These are phyloP conservation scores for Percopsis transmontana DNA, from an alignment of 2,113 vertebrate genomes.

Conservation along the genomic window DNA sequence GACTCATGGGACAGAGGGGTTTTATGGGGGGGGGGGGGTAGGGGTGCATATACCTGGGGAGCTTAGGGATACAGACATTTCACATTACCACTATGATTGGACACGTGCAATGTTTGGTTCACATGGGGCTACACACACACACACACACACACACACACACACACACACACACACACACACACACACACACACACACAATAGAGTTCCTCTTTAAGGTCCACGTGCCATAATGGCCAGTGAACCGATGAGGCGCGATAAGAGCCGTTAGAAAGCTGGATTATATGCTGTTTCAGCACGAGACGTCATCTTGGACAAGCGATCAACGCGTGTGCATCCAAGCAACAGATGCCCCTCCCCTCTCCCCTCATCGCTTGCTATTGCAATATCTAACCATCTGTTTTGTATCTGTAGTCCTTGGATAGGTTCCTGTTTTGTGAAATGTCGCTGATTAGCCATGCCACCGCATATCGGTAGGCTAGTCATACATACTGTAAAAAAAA, in stretches of 20 bases:
- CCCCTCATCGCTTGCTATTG: constrained; percentile 37
- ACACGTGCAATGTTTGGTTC: constrained; percentile 45
- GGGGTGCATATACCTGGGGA: constrained; percentile 67
- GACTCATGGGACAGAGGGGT: constrained; percentile 65
- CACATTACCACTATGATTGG: constrained; percentile 42
- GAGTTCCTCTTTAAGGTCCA: constrained; percentile 4
- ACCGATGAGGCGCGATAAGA: constrained; percentile 49
- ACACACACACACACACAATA: constrained; percentile 2
- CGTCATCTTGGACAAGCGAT: constrained; percentile 57
- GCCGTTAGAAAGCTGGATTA: constrained; percentile 59
- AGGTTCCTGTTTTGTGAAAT: constrained; percentile 53
- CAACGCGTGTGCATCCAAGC: constrained; percentile 72
- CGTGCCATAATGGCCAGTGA: constrained; percentile 35
- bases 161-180: constrained; percentile 32
- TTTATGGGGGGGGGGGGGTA: constrained; percentile 39
- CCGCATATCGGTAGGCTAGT: constrained; percentile 3
- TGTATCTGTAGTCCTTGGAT: constrained; percentile 66
- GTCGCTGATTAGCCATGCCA: constrained; percentile 50
- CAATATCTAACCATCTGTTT: constrained; percentile 74
- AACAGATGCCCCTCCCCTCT: constrained; percentile 68
- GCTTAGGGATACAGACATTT: constrained; percentile 38
- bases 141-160: constrained; percentile 11
- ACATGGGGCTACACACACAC: constrained; percentile 13
- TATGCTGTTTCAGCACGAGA: constrained; percentile 71
- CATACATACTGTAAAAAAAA: no score